Evolutionary conservation across 2,113 vertebrate species (phyloP), one percentile per base, ranked within the genome.

Genomic region (Ailurus styani): DNA sequence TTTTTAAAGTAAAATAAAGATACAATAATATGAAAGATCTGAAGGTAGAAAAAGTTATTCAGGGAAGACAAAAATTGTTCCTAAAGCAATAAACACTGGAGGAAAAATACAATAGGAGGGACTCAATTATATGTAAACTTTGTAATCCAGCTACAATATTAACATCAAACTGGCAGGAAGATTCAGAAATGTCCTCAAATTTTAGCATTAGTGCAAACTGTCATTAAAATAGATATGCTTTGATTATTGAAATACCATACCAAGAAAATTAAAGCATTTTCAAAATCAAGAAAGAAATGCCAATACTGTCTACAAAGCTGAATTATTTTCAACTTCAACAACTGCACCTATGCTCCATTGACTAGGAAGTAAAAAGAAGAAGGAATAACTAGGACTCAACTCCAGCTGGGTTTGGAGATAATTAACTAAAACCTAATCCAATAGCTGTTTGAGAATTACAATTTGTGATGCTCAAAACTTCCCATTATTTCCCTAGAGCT

Each of bases 361-460:
- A 96, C 89, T 87, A 47, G 92, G 94, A 90, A 97, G 97, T 90
- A 95, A 94, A 95, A 98, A 93, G 86, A 97, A 75, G 79, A 95
- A 6, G 5, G 89, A 97, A 42, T 54, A 98, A 96, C 87, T 97
- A 98, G 89, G 57, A 98, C 55, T 73, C 70, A 97, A 82, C 81
- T 98, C 97, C 97, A 98, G 97, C 96, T 97, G 98, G 96, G 89
- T 50, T 96, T 93, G 10, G 66, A 97, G 94, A 97, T 96, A 2
- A 47, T 98, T 98, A 98, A 98, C 95, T 90, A 96, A 95, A 98
- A 97, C 87, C 94, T 97, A 98, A 98, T 91, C 87, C 91, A 97
- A 96, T 98, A 98, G 97, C 98, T 98, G 98, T 77, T 89, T 93
- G 93, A 97, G 98, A 98, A 98, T 98, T 84, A 96, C 75, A 98